phyloP scores from a whole-genome alignment of 2,113 vertebrate genomes.

The Labrus mixtus region DNA sequence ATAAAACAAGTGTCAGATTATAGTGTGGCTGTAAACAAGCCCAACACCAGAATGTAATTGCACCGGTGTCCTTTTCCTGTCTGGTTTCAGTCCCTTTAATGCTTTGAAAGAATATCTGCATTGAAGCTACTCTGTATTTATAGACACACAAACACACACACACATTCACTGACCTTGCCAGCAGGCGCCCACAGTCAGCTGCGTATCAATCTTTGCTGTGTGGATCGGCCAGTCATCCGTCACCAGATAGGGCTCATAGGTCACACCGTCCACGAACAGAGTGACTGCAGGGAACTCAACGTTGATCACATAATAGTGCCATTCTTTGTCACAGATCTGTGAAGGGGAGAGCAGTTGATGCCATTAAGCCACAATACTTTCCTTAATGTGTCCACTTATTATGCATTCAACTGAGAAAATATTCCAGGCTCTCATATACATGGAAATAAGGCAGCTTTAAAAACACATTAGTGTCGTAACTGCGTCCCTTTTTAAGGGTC shows the following conservation, averaged over 20 bases:
- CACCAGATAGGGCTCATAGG: conserved; percentile 96
- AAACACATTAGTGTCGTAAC: conserved; percentile 36
- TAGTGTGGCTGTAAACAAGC: conserved; percentile 26
- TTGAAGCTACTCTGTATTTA: not conserved
- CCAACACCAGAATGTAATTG: not conserved
- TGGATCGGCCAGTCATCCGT: conserved; percentile 99
- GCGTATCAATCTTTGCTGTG: conserved; percentile 93
- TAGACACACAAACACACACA: not conserved
- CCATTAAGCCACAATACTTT: conserved; percentile 6
- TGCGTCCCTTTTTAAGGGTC: not conserved
- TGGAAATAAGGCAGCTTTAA: conserved; percentile 48
- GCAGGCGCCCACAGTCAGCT: conserved; percentile 95
- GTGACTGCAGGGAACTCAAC: conserved; percentile 95
- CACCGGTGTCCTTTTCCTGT: not conserved
- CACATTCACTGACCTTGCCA: conserved; percentile 92
- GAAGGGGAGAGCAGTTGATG: conserved; percentile 30
- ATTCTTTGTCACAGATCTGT: conserved; percentile 98
- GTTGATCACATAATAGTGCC: conserved; percentile 98
- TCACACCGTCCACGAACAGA: conserved; percentile 94
- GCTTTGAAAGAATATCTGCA: not conserved
- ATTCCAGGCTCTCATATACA: conserved; percentile 16
- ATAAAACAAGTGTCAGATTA: conserved; percentile 39
- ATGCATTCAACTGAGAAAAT: conserved; percentile 9
- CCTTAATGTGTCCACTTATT: conserved; percentile 10
- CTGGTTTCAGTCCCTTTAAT: conserved; percentile 15